phyloP scores from a whole-genome alignment of 2,113 vertebrate genomes.

The Acrocephalus arundinaceus region DNA sequence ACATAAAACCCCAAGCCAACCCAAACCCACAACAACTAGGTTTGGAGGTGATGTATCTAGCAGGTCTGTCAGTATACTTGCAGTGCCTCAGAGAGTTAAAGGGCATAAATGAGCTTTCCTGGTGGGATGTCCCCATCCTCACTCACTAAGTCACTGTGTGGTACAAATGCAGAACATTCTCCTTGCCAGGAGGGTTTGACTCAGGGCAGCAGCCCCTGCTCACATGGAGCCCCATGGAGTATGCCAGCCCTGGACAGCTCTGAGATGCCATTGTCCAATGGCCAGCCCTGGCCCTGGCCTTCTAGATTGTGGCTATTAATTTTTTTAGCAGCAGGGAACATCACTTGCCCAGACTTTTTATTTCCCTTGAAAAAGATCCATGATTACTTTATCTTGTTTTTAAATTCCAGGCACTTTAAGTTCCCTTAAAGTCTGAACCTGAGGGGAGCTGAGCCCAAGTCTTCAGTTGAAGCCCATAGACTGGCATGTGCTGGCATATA shows the following conservation, averaged over 20 bases:
- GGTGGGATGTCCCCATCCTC: background rate
- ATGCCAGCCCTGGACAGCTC: background rate
- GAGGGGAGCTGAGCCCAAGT: background rate
- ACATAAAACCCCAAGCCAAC: background rate
- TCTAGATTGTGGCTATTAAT: background rate
- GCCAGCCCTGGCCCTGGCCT: background rate
- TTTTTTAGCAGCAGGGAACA: background rate
- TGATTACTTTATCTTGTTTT: background rate
- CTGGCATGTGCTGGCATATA: background rate
- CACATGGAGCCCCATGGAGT: background rate
- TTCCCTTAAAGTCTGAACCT: background rate
- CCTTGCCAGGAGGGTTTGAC: background rate
- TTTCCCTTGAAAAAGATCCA: background rate
- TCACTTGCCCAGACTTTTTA: background rate
- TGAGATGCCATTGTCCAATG: background rate
- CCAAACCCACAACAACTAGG: background rate
- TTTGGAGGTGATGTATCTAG: background rate
- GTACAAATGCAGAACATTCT: background rate
- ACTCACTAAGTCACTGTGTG: background rate
- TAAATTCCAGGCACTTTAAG: background rate
- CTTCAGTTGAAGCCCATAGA: background rate
- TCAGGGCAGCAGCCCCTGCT: background rate
- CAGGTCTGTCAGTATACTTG: background rate
- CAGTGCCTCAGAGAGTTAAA: background rate
- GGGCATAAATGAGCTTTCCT: background rate